A percentile compares a stretch with the other conserved stretches of the same genome.
phyloP scores from a whole-genome alignment of 2,888 invertebrate genomes.

The Itoplectis maculator region DNA sequence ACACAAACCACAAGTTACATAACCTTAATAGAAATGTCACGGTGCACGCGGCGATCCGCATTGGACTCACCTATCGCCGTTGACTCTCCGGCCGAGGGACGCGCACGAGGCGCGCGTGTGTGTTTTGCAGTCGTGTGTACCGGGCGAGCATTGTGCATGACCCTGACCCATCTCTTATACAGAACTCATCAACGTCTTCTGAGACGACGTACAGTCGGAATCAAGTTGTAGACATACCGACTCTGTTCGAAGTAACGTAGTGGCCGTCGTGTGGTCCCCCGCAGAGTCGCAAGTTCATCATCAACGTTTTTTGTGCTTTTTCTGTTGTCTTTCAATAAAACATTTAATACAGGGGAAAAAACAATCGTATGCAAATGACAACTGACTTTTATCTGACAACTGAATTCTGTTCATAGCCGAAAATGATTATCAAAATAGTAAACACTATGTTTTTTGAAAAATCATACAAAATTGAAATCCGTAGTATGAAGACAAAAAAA shows the following conservation, averaged over 20 bases:
- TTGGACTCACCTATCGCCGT: neutral
- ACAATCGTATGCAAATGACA: neutral
- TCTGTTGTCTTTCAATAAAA: neutral
- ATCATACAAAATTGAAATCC: too few relatives aligned
- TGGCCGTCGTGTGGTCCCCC: constrained; percentile 1
- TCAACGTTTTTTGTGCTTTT: neutral
- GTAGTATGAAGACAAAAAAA: too few relatives aligned
- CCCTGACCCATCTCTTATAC: constrained; percentile 81
- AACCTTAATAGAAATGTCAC: neutral
- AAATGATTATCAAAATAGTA: too few relatives aligned
- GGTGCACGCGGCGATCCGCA: neutral
- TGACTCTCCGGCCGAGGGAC: neutral
- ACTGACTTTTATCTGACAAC: too few relatives aligned
- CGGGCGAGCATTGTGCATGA: constrained; percentile 75
- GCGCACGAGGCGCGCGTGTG: constrained; percentile 9
- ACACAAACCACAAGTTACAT: too few relatives aligned
- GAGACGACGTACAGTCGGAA: constrained; percentile 78
- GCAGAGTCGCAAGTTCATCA: neutral
- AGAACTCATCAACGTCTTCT: constrained; percentile 80
- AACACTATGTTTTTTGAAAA: too few relatives aligned
- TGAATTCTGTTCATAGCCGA: too few relatives aligned
- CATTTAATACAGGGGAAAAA: neutral
- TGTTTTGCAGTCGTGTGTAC: constrained; percentile 78
- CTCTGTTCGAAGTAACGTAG: constrained; percentile 48
- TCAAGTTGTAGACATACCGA: constrained; percentile 56